Base-by-base conservation (phyloP, 2,113 vertebrate species). In the Saiga tatarica region DNA sequence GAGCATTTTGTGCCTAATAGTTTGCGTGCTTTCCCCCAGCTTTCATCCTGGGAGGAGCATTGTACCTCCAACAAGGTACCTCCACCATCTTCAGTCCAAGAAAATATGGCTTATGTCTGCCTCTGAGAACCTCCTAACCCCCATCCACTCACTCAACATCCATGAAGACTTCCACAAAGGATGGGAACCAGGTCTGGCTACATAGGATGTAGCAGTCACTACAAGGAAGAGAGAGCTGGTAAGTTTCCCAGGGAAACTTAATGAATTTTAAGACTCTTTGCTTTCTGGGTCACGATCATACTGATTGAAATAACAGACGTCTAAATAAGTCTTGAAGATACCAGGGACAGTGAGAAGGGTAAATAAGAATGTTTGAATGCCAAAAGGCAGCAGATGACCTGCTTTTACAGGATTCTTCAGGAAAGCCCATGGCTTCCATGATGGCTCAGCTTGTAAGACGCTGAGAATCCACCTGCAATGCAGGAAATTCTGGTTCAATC, bases 121-220 rank as follows among this genome's bases (percentile, higher is more conserved):
- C 57, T 67, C 91, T 30, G 30, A 89, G 79, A 87, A 17, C 16
- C 33, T 28, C 25, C 57, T 6, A 15, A 25, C 23, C 6, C 26
- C 7, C 19, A 36, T 45, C 62, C 28, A 26, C 25, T 6, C 64
- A 21, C 45, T 17, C 6, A 4, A 0, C 4, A 4, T 42, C 26
- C 5, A 0, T 17, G 17, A 16, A 8, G 84, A 47, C 50, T 14
- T 19, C 4, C 30, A n/a, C 3, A 13, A 47, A 64, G 60, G 12
- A 17, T 6, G 0, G 11, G 25, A 28, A 1, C 15, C 3, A 6
- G 45, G n/a, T 30, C 0, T 9, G 21, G 14, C 21, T 62, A 5
- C n/a, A 0, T 9, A 2, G 2, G 25, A n/a, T 4, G 4, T 17
- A 2, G 4, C 7, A 0, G 36, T 74, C 57, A 26, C 82, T 3